Evolutionary conservation across 2,797 vertebrate species (phyloP).

Genomic region (Moxostoma hubbsi): DNA sequence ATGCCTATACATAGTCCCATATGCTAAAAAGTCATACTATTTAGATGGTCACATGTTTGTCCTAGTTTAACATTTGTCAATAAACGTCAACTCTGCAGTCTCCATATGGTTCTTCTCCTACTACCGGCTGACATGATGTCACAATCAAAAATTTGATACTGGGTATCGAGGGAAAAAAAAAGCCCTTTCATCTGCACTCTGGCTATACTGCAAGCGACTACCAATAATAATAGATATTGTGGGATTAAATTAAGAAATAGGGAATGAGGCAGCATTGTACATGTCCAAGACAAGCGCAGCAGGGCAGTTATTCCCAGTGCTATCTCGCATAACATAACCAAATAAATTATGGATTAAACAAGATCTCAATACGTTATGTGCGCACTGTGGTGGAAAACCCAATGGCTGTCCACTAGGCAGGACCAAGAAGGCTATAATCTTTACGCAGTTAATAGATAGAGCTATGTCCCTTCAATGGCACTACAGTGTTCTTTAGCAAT

Average conservation of each 20-base stretch:
- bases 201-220: constrained; percentile 63
- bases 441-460: too few relatives aligned
- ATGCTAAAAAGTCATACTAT: not conserved
- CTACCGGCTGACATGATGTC: constrained; percentile 65
- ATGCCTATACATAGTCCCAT: not conserved
- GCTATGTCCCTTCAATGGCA: too few relatives aligned
- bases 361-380: constrained; percentile 2
- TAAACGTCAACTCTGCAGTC: not conserved
- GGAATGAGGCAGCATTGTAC: constrained; percentile 11
- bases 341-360: constrained; percentile 1
- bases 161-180: constrained; percentile 77
- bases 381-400: not conserved
- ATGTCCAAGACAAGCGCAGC: constrained; percentile 13
- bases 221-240: constrained; percentile 68
- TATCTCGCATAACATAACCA: constrained; percentile 32
- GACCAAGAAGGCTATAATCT: too few relatives aligned
- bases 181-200: constrained; percentile 69
- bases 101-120: constrained; percentile 45
- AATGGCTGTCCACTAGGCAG: too few relatives aligned
- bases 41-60: not conserved
- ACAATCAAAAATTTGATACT: constrained; percentile 72
- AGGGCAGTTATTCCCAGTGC: constrained; percentile 30
- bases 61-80: not conserved
- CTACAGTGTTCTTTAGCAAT: too few relatives aligned
- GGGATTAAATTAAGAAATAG: constrained; percentile 46